Evolutionary conservation across 2,113 vertebrate species (phyloP).

Genomic region (Psittacula cyanocephala): DNA sequence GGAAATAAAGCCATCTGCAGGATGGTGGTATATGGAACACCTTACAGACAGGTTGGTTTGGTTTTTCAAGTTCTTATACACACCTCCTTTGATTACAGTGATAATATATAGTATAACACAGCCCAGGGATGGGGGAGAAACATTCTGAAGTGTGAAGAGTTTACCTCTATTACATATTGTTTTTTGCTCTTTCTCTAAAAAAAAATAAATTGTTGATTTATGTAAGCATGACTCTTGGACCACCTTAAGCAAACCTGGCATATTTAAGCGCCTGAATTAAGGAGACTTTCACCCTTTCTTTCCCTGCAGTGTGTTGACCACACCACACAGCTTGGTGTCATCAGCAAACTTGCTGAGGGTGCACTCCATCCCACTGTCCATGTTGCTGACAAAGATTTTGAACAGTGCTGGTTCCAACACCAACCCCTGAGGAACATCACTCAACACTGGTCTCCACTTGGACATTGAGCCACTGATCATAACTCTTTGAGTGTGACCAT

Average conservation of each 20-base stretch:
- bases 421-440: not conserved
- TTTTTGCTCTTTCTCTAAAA: not conserved
- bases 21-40: constrained; percentile 65
- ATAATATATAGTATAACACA: constrained; percentile 47
- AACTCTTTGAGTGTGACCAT: not conserved
- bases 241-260: not conserved
- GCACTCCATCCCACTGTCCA: not conserved
- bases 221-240: not conserved
- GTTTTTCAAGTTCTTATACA: constrained; percentile 75
- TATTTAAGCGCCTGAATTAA: not conserved
- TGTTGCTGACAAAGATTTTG: not conserved
- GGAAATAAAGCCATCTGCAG: constrained; percentile 67
- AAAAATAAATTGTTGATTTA: not conserved
- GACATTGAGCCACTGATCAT: not conserved
- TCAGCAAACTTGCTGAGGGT: not conserved
- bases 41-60: constrained; percentile 72
- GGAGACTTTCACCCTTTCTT: not conserved
- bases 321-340: not conserved
- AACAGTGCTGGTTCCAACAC: not conserved
- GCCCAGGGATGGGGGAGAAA: not conserved
- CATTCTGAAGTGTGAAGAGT: constrained; percentile 30
- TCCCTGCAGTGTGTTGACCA: not conserved
- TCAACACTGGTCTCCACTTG: not conserved
- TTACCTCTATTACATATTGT: constrained; percentile 9
- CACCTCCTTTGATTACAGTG: constrained; percentile 68